Base-by-base conservation (phyloP, 1,140 invertebrate genomes). In the Tenebrio molitor region DNA sequence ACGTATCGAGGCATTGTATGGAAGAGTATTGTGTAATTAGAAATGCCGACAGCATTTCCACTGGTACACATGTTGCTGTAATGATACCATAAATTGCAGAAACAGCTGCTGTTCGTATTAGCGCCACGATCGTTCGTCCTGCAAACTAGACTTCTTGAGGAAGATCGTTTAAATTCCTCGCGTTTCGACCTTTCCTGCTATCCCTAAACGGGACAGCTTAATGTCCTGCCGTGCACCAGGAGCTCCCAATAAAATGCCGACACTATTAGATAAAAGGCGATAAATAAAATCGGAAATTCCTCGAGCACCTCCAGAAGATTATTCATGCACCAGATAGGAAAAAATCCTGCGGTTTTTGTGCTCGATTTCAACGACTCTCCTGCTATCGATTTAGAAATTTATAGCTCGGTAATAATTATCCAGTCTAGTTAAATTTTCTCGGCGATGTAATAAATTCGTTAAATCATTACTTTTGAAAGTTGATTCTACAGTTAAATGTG, bases 381-480 rank as follows among this genome's bases (percentile, higher is more conserved):
- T 50, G 21, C 50, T n/a, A 5, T 58, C 50, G 50, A 23, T 58
- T 16, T 39, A 16, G 16, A 62, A 29, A 64, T 36, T 39, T 64
- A 39, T 25, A 12, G 23, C 29, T 10, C 29, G 7, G 50, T 64
- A 17, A 33, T 39, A 33, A 64, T 36, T 64, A 64, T 16, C n/a
- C n/a, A 15, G 58, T 14, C 33, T 66, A 44, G 41, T 36, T 68
- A 50, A 68, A 53, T 36, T 69, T 69, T 50, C 33, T 12, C 10
- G 41, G 23, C 39, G 25, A 23, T 36, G 50, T 14, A 7, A 70
- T 70, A 70, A 70, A 70, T 70, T 70, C 14, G 23, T 63, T 10
- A 70, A 62, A 53, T 70, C 69, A 70, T 62, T 70, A 53, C 69
- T 42, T 50, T 25, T 46, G 69, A 62, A 70, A 70, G 69, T 70